These are phyloP conservation scores for Aphidoletes aphidimyza DNA, from an alignment of 2,888 invertebrate genomes.

Conservation along the genomic window DNA sequence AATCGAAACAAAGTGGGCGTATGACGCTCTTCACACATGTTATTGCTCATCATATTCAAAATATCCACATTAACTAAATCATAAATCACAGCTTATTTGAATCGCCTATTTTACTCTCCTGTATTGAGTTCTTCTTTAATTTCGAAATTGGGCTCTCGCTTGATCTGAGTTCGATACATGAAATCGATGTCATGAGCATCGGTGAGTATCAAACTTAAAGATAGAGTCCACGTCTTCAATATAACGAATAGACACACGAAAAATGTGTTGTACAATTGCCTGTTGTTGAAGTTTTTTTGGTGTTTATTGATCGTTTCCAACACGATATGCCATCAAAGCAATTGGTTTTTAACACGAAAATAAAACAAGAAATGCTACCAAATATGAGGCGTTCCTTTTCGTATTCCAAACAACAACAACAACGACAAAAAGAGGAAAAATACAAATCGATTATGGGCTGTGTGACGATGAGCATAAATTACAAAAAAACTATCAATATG, in stretches of 20 bases:
- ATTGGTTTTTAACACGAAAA: not conserved
- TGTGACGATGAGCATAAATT: constrained; percentile 34
- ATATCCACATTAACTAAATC: constrained; percentile 14
- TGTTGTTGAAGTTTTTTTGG: too few relatives aligned
- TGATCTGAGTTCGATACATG: not conserved
- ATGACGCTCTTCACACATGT: not conserved
- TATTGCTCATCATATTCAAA: constrained; percentile 49
- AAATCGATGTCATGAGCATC: too few relatives aligned
- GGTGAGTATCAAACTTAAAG: too few relatives aligned
- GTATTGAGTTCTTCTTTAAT: too few relatives aligned
- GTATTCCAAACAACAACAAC: not conserved
- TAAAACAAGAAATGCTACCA: not conserved
- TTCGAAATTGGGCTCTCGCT: not conserved
- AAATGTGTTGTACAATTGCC: too few relatives aligned
- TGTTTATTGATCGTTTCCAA: not conserved
- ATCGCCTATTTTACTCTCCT: too few relatives aligned
- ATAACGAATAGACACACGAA: too few relatives aligned
- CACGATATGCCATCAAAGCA: not conserved
- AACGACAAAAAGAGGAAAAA: not conserved
- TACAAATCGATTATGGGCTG: not conserved
- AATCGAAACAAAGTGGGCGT: constrained; percentile 40
- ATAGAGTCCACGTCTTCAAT: too few relatives aligned
- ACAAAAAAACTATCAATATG: not conserved
- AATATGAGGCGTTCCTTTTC: not conserved
- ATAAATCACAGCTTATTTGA: constrained; percentile 20